Percentiles rank a stretch among this genome's conserved stretches.
These are phyloP conservation scores for Nycteola revayana DNA, from an alignment of 2,888 invertebrate species.

Conservation along the genomic window DNA sequence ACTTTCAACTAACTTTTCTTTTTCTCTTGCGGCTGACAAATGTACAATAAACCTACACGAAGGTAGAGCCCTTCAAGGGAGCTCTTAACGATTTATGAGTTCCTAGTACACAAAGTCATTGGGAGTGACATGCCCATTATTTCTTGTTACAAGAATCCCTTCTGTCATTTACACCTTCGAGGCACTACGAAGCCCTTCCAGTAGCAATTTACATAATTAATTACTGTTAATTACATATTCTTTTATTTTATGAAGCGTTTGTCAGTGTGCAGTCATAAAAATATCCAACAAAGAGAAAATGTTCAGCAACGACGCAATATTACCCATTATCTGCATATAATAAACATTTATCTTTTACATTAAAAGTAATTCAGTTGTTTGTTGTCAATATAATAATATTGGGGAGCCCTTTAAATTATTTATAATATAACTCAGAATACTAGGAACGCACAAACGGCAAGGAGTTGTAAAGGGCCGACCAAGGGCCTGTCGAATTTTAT, in stretches of 20 bases:
- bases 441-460: slow-evolving; percentile 62
- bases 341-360: not conserved
- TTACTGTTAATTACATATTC: slow-evolving; percentile 53
- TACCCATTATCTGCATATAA: no score
- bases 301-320: no score
- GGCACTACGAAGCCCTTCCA: slow-evolving; percentile 27
- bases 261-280: no score
- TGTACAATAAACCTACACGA: slow-evolving; percentile 3
- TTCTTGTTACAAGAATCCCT: slow-evolving; percentile 68
- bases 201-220: slow-evolving; percentile 54
- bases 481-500: slow-evolving; percentile 73
- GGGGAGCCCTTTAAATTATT: slow-evolving; percentile 80
- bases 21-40: no score
- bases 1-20: no score
- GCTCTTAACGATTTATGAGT: slow-evolving; percentile 46
- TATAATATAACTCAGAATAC: slow-evolving; percentile 81
- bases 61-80: slow-evolving; percentile 39
- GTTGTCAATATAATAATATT: slow-evolving; percentile 55
- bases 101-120: slow-evolving; percentile 81
- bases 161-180: slow-evolving; percentile 71
- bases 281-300: no score
- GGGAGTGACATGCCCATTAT: slow-evolving; percentile 83
- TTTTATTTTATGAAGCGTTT: slow-evolving; percentile 4
- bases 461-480: slow-evolving; percentile 67
- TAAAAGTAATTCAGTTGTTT: slow-evolving; percentile 37